Percentiles rank a stretch among this genome's conserved stretches.
Conservation (phyloP, 2,888 invertebrate species). For the Leptopilina syphax region DNA sequence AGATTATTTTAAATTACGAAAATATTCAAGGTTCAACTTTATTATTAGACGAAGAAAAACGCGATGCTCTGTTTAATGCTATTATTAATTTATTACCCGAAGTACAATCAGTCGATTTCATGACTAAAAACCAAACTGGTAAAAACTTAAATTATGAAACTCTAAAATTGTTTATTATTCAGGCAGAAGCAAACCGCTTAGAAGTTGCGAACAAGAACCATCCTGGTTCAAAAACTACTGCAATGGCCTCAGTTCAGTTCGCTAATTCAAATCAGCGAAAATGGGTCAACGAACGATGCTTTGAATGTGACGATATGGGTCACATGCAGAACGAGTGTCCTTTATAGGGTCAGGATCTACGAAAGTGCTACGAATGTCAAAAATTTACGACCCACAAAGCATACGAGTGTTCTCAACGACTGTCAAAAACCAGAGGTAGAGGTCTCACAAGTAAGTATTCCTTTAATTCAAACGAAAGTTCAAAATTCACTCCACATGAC, state of each 20-base stretch:
- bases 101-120: neutral
- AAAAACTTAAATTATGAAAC: slow-evolving; percentile 43
- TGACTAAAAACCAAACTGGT: slow-evolving; percentile 36
- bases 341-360: slow-evolving; percentile 29
- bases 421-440: neutral
- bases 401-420: slow-evolving; percentile 24
- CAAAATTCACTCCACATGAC: neutral
- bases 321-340: slow-evolving; percentile 51
- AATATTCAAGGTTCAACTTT: slow-evolving; percentile 33
- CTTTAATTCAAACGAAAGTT: neutral
- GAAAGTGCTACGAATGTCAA: slow-evolving; percentile 48
- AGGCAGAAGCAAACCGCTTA: slow-evolving; percentile 14
- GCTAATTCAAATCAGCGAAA: neutral
- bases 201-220: neutral
- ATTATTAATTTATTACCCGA: slow-evolving; percentile 19
- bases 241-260: slow-evolving; percentile 4
- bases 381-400: slow-evolving; percentile 33
- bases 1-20: slow-evolving; percentile 50
- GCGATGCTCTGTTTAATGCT: slow-evolving; percentile 43
- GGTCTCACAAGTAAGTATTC: neutral
- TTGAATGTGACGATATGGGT: slow-evolving; percentile 50
- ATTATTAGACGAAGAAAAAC: slow-evolving; percentile 47
- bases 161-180: slow-evolving; percentile 41
- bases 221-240: neutral
- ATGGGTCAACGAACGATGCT: slow-evolving; percentile 27